phyloP scores from a whole-genome alignment of 2,113 vertebrate genomes.

The Nycticorax nycticorax region DNA sequence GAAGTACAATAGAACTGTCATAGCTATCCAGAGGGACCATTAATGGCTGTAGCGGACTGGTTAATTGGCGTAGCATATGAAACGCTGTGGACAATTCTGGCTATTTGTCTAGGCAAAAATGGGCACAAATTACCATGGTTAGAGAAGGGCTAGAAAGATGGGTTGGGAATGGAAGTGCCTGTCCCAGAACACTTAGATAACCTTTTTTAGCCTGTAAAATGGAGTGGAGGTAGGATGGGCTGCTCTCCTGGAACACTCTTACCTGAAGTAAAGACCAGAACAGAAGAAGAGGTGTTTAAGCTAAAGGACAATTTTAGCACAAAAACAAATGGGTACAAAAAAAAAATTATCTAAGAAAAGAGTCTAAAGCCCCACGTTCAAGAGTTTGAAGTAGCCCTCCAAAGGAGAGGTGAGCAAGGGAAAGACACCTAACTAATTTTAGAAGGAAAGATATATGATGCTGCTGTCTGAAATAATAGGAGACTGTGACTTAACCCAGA shows the following conservation, averaged over 20 bases:
- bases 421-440: constrained; percentile 12
- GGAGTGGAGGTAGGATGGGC: neutral
- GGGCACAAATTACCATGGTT: neutral
- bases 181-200: neutral
- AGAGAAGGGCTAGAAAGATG: neutral
- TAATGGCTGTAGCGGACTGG: neutral
- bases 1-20: neutral
- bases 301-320: neutral
- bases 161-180: neutral
- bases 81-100: neutral
- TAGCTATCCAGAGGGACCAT: neutral
- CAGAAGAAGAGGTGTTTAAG: neutral
- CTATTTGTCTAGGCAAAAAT: neutral
- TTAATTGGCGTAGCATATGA: neutral
- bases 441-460: constrained; percentile 39
- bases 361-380: neutral
- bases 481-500: constrained; percentile 36
- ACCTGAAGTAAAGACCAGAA: neutral
- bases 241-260: neutral
- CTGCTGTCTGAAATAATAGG: constrained; percentile 31
- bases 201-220: neutral
- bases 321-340: neutral
- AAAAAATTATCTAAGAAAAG: neutral
- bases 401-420: neutral
- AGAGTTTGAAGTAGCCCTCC: neutral